Conservation (phyloP, 2,113 vertebrate genomes). For the Balaeniceps rex region DNA sequence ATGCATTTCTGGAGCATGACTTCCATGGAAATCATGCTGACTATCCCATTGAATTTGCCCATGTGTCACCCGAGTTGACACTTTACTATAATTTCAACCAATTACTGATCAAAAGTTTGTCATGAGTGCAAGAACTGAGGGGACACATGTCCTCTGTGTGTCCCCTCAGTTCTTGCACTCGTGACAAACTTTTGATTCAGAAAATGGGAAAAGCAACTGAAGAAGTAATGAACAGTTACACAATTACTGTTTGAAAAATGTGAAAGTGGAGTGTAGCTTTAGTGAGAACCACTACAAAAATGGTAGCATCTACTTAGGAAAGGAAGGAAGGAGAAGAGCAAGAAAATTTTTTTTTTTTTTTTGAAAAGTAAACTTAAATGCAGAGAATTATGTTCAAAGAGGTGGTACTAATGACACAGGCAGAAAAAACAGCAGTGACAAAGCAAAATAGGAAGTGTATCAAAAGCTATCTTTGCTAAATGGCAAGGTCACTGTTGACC, state of each 20-base stretch:
- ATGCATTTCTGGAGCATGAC: not conserved
- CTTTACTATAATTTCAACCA: not conserved
- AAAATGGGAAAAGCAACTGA: not conserved
- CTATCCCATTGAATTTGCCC: not conserved
- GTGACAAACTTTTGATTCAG: not conserved
- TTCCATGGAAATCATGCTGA: not conserved
- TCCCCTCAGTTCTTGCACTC: not conserved
- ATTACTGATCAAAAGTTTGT: not conserved
- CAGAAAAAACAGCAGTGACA: not conserved
- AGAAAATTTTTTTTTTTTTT: not conserved
- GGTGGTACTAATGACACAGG: not conserved
- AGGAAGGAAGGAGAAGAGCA: not conserved
- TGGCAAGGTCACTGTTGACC: not conserved
- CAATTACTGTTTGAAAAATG: not conserved
- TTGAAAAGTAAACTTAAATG: not conserved
- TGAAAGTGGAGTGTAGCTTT: not conserved
- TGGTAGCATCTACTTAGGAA: not conserved
- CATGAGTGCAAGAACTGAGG: not conserved
- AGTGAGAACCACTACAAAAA: not conserved
- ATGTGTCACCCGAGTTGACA: not conserved
- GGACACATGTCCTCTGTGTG: not conserved
- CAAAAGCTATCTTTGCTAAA: not conserved
- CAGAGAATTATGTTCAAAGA: not conserved
- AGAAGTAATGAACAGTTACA: not conserved
- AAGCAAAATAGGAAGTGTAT: not conserved